A percentile compares a stretch with the other conserved stretches of the same genome.
These are phyloP conservation scores for Portunus trituberculatus DNA, from an alignment of 1,140 invertebrate species.

Conservation along the genomic window DNA sequence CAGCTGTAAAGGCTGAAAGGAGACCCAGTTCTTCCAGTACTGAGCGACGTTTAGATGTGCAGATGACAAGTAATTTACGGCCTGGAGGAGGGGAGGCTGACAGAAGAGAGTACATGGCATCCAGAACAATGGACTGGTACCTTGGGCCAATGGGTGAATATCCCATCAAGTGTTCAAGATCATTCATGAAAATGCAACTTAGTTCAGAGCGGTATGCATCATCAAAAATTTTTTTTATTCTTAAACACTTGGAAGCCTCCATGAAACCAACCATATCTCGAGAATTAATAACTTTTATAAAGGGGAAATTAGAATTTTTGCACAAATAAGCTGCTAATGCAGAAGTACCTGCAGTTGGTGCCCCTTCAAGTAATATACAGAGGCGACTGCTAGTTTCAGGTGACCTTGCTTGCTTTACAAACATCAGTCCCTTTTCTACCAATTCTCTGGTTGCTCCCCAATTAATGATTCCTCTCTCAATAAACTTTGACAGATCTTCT, in stretches of 20 bases:
- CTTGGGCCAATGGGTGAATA: slow-evolving; percentile 98
- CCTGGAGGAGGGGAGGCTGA: slow-evolving; percentile 97
- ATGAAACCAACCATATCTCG: slow-evolving; percentile 99
- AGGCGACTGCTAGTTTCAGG: slow-evolving; percentile 78
- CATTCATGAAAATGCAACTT: slow-evolving; percentile 98
- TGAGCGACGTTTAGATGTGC: slow-evolving; percentile 94
- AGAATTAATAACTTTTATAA: slow-evolving; percentile 97
- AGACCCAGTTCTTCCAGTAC: slow-evolving; percentile 97
- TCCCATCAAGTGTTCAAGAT: slow-evolving; percentile 97
- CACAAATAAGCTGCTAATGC: slow-evolving; percentile 97
- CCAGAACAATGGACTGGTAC: slow-evolving; percentile 98
- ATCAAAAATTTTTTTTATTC: slow-evolving; percentile 98
- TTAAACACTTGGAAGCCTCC: slow-evolving; percentile 96
- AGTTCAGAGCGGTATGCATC: slow-evolving; percentile 98
- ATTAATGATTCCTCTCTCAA: slow-evolving; percentile 92
- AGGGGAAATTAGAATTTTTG: slow-evolving; percentile 98
- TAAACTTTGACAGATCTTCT: slow-evolving; percentile 91
- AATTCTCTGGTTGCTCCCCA: slow-evolving; percentile 95
- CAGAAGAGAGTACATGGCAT: slow-evolving; percentile 95
- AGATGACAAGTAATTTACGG: slow-evolving; percentile 93
- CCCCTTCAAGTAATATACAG: slow-evolving; percentile 90
- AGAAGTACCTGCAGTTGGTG: slow-evolving; percentile 98
- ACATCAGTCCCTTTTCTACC: slow-evolving; percentile 94
- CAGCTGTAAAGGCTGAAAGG: slow-evolving; percentile 93
- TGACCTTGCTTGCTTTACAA: slow-evolving; percentile 89